These are phyloP conservation scores for Drosophila phalerata DNA, from an alignment of 2,888 invertebrate species.

Conservation along the genomic window DNA sequence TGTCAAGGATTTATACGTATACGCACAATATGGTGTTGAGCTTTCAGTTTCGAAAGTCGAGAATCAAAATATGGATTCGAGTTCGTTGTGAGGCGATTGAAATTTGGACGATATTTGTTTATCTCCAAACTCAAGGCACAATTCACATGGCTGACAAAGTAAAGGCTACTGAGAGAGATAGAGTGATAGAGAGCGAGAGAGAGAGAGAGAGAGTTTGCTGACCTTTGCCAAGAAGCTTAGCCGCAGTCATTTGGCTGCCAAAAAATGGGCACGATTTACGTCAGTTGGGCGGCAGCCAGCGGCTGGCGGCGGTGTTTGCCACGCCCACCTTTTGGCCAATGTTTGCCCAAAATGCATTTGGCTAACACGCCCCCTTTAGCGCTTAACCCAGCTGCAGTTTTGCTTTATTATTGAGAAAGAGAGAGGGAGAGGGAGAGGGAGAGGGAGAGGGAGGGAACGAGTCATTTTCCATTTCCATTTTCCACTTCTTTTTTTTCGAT, in stretches of 20 bases:
- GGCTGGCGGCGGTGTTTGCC: conserved; percentile 26
- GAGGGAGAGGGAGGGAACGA: not conserved
- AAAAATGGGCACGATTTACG: conserved; percentile 75
- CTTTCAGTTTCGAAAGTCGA: not conserved
- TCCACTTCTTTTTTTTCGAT: conserved; percentile 37
- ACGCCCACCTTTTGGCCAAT: conserved; percentile 44
- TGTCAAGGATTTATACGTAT: not conserved
- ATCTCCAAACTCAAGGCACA: not conserved
- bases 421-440: not conserved
- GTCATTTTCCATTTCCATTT: conserved; percentile 46
- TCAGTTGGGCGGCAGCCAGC: conserved; percentile 76
- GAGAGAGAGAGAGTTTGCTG: conserved; percentile 64
- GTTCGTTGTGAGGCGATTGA: conserved; percentile 4
- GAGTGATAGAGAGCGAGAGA: not conserved
- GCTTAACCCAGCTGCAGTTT: conserved; percentile 25
- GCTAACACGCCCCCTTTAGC: conserved; percentile 28
- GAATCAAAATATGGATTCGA: not conserved
- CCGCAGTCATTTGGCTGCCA: conserved; percentile 74
- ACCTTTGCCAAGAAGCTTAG: conserved; percentile 63
- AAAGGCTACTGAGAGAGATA: conserved; percentile 34
- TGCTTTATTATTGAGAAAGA: conserved; percentile 23
- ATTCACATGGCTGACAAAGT: conserved; percentile 1
- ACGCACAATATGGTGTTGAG: not conserved
- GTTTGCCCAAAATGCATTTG: conserved; percentile 77
- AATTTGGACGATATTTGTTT: conserved; percentile 27